These are phyloP conservation scores for Clarias macrocephalus DNA, from an alignment of 2,113 vertebrate species.

Conservation along the genomic window DNA sequence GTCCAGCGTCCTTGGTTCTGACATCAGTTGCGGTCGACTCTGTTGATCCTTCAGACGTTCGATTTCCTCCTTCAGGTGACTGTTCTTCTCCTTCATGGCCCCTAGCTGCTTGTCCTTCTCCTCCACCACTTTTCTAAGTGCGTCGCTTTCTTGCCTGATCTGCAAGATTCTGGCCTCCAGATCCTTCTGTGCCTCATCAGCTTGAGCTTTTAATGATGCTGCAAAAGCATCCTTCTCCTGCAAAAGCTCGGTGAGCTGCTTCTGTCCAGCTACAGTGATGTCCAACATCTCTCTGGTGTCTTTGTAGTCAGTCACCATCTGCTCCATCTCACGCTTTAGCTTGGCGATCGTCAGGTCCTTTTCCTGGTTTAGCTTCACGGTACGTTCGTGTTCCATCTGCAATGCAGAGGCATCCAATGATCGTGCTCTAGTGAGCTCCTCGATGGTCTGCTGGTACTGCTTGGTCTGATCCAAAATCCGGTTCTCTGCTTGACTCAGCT, in stretches of 20 bases:
- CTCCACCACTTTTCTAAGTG: conserved; percentile 78
- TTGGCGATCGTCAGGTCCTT: conserved; percentile 83
- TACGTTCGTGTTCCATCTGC: conserved; percentile 79
- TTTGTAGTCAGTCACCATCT: conserved; percentile 75
- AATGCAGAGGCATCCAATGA: conserved; percentile 76
- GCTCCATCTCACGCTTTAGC: conserved; percentile 78
- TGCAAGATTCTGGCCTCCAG: conserved; percentile 67
- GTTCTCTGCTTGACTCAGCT: conserved; percentile 76
- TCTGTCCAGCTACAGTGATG: conserved; percentile 84
- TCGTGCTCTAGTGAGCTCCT: conserved; percentile 74
- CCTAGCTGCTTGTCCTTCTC: conserved; percentile 89
- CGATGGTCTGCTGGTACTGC: conserved; percentile 80
- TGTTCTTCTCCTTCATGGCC: conserved; percentile 95
- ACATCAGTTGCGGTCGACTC: conserved; percentile 70
- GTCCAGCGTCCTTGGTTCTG: conserved; percentile 84
- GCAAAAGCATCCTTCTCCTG: conserved; percentile 86
- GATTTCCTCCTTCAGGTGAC: conserved; percentile 92
- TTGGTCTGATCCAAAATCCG: conserved; percentile 73
- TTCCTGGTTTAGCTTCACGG: conserved; percentile 81
- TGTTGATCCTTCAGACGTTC: conserved; percentile 90
- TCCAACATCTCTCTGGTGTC: conserved; percentile 87
- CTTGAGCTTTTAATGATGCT: conserved; percentile 79
- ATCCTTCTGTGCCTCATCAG: conserved; percentile 72
- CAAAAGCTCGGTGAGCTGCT: conserved; percentile 84
- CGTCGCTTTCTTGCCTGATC: conserved; percentile 68